Percentiles rank a stretch among this genome's conserved stretches.
These are phyloP conservation scores for Diplogasteroides magnus DNA, from an alignment of 1,140 invertebrate species.

Conservation along the genomic window DNA sequence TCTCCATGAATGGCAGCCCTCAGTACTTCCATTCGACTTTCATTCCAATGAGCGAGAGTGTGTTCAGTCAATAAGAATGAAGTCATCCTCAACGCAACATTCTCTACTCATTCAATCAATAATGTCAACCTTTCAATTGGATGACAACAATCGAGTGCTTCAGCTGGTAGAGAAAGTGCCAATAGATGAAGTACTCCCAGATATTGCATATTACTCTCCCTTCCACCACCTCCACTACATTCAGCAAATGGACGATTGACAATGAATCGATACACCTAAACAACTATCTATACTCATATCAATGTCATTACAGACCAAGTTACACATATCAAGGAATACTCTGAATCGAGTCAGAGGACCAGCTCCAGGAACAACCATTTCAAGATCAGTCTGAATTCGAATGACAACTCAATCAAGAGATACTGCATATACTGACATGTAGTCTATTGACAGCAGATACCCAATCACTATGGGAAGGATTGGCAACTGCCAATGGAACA, in stretches of 20 bases:
- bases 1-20: background rate
- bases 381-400: background rate
- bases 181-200: constrained; percentile 25
- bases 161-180: constrained; percentile 13
- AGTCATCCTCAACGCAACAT: background rate
- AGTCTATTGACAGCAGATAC: constrained; percentile 52
- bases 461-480: constrained; percentile 87
- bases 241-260: constrained; percentile 72
- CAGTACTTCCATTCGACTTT: constrained; percentile 21
- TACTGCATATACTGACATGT: constrained; percentile 9
- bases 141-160: constrained; percentile 3
- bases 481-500: constrained; percentile 88
- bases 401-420: constrained; percentile 5
- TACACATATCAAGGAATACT: background rate
- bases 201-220: constrained; percentile 84
- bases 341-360: constrained; percentile 1
- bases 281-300: too few species aligned
- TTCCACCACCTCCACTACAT: constrained; percentile 84
- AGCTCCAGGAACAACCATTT: background rate
- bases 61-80: constrained; percentile 26
- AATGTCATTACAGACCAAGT: constrained; percentile 58
- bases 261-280: constrained; percentile 47
- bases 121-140: background rate
- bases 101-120: background rate
- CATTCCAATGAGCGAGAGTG: constrained; percentile 18